Base-by-base conservation (phyloP, 2,888 invertebrate species). In the Lepidocyrtinus sp. region DNA sequence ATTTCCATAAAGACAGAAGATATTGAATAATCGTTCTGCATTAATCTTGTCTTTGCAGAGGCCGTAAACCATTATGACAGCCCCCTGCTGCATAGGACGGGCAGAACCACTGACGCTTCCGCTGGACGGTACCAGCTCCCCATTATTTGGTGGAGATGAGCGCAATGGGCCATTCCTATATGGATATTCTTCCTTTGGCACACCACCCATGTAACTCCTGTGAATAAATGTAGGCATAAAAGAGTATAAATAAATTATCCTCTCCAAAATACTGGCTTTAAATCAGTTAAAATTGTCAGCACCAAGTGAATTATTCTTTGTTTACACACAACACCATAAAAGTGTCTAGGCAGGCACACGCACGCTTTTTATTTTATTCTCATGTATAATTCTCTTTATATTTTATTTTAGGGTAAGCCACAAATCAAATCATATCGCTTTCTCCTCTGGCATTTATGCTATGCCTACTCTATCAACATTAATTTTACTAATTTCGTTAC, bases 1-100 rank as follows among this genome's bases (percentile, higher is more conserved):
- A 89, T 99, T 99, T 87, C 99, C 99, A 89, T 99, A 99, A 84
- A 99, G 92, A 90, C 99, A 99, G 91, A 99, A 96, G 87, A 99
- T 91, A 90, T 99, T 99, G 92, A 99, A 99, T 82, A 99, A 92
- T 88, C 95, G 93, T 88, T 98, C 98, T 84, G 97, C 95, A 90
- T 98, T 99, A 89, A 97, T 95, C 87, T 96, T 95, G 87, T 95
- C 93, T 74, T 95, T 94, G 89, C 97, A 96, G 84, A 99, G 91
- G 1, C 98, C 98, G 90, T 99, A 99, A 76, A 99, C 97, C 98
- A 99, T 98, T 91, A 98, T 94, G 82, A 99, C 98, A 68, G 96
- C 94, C 69, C 95, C 96, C 88, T 95, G 93, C 88, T 92, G 93
- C 85, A 86, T 86, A 19, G 88, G 88, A 55, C 86, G 87, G 26